Base-by-base conservation (phyloP, 23 tunicate genomes). In the Ascidia mentula region DNA sequence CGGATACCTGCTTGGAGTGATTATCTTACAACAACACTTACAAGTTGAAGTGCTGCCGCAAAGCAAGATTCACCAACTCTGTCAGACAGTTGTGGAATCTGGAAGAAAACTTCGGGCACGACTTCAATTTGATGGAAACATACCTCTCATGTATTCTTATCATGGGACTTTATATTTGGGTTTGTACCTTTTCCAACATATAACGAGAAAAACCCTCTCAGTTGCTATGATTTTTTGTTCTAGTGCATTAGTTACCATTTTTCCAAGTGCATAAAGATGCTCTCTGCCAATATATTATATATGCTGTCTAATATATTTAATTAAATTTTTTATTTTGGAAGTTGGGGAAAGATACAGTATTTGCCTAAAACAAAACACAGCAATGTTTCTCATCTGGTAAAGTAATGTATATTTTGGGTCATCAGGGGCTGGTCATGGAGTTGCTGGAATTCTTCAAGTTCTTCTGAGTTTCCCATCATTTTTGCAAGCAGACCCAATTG, bases 381-480 rank as follows among this genome's bases (percentile, higher is more conserved):
- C n/a, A n/a, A n/a, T n/a, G n/a, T n/a, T n/a, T n/a, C n/a, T n/a
- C n/a, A n/a, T n/a, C n/a, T n/a, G n/a, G n/a, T n/a, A n/a, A n/a
- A n/a, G n/a, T n/a, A n/a, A n/a, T n/a, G n/a, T n/a, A n/a, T n/a
- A n/a, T n/a, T n/a, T 26, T 45, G 17, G 17, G 7, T 31, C 13
- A 7, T 8, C 24, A 89, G 94, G 94, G 4, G 77, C 97, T 65
- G 97, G 85, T 2, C 97, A 92, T 72, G 97, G 97, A 2, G 45
- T 84, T 7, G 74, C 79, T 46, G 97, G 97, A n/a, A 92, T 92
- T 31, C 70, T 92, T 31, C 90, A 87, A 40, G 82, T 78, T 1
- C 24, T 92, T 34, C 42, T 92, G 37, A 72, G 76, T 13, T 78
- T 89, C 59, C 88, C 88, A 13, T 18, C 24, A 18, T 77, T 42